Base-by-base conservation (phyloP, 2,797 vertebrate species). In the Thunnus albacares region DNA sequence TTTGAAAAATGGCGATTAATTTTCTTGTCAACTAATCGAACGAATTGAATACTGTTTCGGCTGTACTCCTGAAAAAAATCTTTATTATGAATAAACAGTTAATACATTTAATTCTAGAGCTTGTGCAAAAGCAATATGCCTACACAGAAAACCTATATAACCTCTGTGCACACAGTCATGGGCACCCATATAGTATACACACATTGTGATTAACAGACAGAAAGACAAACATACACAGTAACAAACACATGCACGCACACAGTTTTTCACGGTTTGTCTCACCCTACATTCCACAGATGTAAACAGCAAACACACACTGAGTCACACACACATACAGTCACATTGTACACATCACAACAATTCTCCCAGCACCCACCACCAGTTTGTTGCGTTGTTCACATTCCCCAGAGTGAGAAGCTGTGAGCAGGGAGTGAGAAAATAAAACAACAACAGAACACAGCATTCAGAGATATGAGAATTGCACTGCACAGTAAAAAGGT, bases 331-430 rank as follows among this genome's bases (percentile, higher is more conserved):
- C 26, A 57, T 2, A 28, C 33, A 69, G 17, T 18, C 38, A 75
- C 30, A 56, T 22, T 20, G 57, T 10, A 49, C 72, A 81, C 65
- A 70, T 52, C 53, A 69, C 67, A 71, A 45, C 65, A 80, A 71
- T 59, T 85, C 88, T 82, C 77, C 49, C 3, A 62, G 81, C 84
- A 67, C 75, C 59, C 64, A 49, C 76, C 53, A 72, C 41, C 69
- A 68, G 72, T 68, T 76, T 85, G 59, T 70, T 86, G 64, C 81
- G 81, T 70, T 89, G 78, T 87, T 86, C 77, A 64, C 58, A 67
- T 66, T 71, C 26, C 69, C 82, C 12, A 2, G 78, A 84, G 88
- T 79, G 30, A 85, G 77, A 65, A 63, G 38, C 76, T 72, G 41
- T 61, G 49, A 77, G 75, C 14, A 0, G 24, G 22, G 72, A 74